Evolutionary conservation across 2,113 vertebrate species (phyloP), one percentile per base, ranked within the genome.

Genomic region (Urocynchramus pylzowi): DNA sequence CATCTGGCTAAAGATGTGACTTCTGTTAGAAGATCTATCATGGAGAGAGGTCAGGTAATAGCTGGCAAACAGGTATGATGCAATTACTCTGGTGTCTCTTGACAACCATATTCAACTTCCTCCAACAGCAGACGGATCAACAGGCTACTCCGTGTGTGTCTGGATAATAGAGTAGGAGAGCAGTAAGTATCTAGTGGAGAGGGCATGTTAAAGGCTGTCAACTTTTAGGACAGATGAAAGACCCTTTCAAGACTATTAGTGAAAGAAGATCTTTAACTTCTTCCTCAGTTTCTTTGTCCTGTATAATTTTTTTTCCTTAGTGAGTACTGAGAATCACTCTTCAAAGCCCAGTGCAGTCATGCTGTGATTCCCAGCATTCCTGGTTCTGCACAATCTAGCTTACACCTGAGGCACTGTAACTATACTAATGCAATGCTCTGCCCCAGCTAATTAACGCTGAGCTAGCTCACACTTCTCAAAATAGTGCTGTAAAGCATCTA

Each of bases 361-460:
- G 35, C 27, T 0, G 0, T 86, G 42, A 84, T 95, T 95, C 79
- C 71, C 67, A 86, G 41, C n/a, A n/a, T n/a, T n/a, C 19, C 54
- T 95, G 45, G 20, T 42, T 88, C 85, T 93, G 50, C 24, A 61
- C 67, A 70, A 39, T 81, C 54, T 59, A 86, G 23, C 9, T 90
- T 59, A 77, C 39, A 92, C 92, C 88, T 92, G 63, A 81, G 89
- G 90, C 88, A 77, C 52, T 93, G 70, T 11, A 63, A 42, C 33
- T 77, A 19, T 85, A 87, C 56, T 81, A 93, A 70, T 59, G 39
- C 23, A 88, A 35, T 27, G 60, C 52, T 92, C 23, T 95, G 23
- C 68, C 68, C 47, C 30, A 86, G 35, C 85, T 90, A 93, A 96
- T 95, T 96, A 94, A 73, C 56, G 88, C 59, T 50, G 23, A 88